Base-by-base conservation (phyloP, 2,113 vertebrate species). In the Irena cyanogastra region DNA sequence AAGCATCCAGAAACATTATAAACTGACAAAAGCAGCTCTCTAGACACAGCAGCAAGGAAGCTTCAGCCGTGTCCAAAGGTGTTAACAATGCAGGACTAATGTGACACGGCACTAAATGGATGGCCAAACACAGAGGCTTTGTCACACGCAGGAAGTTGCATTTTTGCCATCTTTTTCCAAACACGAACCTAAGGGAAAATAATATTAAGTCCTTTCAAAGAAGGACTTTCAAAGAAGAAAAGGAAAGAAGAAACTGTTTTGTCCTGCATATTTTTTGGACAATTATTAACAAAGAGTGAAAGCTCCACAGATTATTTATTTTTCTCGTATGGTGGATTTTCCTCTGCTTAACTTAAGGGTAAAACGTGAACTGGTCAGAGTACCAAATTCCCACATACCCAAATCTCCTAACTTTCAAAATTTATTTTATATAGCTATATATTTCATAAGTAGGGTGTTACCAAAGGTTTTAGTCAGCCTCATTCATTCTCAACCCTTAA, bases 31-130 rank as follows among this genome's bases (percentile, higher is more conserved):
- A 94, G 85, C 80, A 84, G 61, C 53, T 89, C 86, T 65, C 94
- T 18, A 65, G 90, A 71, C 60, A 49, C 41, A 87, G 88, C 80
- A 95, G 87, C 72, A 78, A 89, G 89, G 71, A 89, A 89, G 65
- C 94, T 96, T 84, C 68, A 94, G 90, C 92, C 75, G 86, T 79
- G 90, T 93, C 92, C 90, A 92, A 84, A 95, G 94, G 95, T 84
- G 92, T 93, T 90, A 96, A 90, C 85, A 92, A 42, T 13, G 85
- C 93, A 95, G 88, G 79, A 82, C 85, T 96, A 84, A 93, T 45
- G 72, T 82, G 93, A 90, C 92, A 81, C 6, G 1, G 85, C 88
- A 90, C 85, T 89, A 94, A 96, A 94, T 81, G 92, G 72, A 93
- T 78, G 86, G 94, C 44, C 83, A 92, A 90, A 93, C 92, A 96